Evolutionary conservation across 1,140 invertebrate genomes (phyloP).

Genomic region (Amphibalanus amphitrite): DNA sequence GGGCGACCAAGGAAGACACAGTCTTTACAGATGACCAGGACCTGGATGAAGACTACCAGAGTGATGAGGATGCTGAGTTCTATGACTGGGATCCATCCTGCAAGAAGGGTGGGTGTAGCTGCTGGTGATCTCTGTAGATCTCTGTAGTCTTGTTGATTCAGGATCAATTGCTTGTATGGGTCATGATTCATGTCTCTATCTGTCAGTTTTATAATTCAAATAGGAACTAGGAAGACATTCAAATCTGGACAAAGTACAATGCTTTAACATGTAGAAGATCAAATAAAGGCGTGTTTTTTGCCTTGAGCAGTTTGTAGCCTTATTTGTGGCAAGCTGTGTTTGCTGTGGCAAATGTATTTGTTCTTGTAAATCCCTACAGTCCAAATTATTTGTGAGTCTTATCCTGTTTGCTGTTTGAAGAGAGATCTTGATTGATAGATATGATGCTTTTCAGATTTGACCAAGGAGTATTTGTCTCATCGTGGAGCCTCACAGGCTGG

Average conservation of each 20-base stretch:
- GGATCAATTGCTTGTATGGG: not conserved
- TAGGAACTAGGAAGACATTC: no score
- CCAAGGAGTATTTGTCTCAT: not conserved
- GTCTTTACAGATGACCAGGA: not conserved
- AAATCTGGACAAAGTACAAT: no score
- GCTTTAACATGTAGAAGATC: no score
- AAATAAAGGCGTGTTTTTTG: not conserved
- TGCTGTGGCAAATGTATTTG: not conserved
- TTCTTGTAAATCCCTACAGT: not conserved
- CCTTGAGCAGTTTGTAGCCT: not conserved
- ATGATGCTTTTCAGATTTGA: not conserved
- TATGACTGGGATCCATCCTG: not conserved
- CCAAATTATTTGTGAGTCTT: not conserved
- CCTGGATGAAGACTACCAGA: not conserved
- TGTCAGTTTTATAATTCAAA: not conserved
- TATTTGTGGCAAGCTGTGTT: not conserved
- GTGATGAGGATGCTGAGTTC: not conserved
- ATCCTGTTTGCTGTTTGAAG: not conserved
- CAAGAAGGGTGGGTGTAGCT: not conserved
- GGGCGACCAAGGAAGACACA: no score
- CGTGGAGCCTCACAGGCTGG: not conserved
- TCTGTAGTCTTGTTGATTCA: not conserved
- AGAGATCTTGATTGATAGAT: not conserved
- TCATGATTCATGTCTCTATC: not conserved
- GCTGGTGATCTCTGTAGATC: not conserved